Conservation (phyloP, 2,888 invertebrate species). For the Drosophila borealis region DNA sequence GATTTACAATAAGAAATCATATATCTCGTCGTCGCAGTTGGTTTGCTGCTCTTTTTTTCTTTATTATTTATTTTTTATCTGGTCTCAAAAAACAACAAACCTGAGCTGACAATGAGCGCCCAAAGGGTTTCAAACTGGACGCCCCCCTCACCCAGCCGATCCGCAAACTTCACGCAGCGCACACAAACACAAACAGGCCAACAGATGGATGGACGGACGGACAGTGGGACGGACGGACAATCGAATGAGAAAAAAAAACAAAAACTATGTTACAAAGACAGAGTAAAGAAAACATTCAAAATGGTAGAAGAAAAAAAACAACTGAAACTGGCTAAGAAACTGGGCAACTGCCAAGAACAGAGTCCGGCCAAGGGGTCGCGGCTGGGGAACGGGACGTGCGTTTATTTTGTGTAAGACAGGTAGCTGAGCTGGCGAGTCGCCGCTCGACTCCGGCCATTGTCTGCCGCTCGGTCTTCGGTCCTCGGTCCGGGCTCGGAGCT, state of each 20-base stretch:
- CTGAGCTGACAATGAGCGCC: conserved; percentile 77
- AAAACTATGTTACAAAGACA: conserved; percentile 73
- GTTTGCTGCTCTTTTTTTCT: conserved; percentile 28
- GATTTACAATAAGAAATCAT: conserved; percentile 78
- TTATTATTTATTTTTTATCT: conserved; percentile 52
- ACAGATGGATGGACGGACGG: conserved; percentile 47
- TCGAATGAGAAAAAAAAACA: conserved; percentile 37
- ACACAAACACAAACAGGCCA: conserved; percentile 38
- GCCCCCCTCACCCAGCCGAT: conserved; percentile 15
- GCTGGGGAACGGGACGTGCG: conserved; percentile 58
- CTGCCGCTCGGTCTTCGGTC: conserved; percentile 20
- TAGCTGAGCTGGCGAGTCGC: conserved; percentile 66
- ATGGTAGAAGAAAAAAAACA: conserved; percentile 48
- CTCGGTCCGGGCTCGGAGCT: conserved; percentile 16
- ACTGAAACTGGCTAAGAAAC: conserved; percentile 53
- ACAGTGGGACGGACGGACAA: conserved; percentile 24
- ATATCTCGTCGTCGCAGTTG: conserved; percentile 58
- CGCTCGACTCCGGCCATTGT: conserved; percentile 65
- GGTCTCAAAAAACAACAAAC: conserved; percentile 51
- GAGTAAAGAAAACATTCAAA: conserved; percentile 58
- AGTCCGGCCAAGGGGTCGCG: neutral
- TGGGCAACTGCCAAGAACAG: conserved; percentile 55
- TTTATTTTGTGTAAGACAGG: conserved; percentile 81
- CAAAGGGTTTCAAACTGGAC: conserved; percentile 73
- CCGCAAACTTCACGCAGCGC: conserved; percentile 35